Percentiles rank a stretch among this genome's conserved stretches.
phyloP scores from a whole-genome alignment of 2,797 vertebrate species.

The Xenentodon cancila region DNA sequence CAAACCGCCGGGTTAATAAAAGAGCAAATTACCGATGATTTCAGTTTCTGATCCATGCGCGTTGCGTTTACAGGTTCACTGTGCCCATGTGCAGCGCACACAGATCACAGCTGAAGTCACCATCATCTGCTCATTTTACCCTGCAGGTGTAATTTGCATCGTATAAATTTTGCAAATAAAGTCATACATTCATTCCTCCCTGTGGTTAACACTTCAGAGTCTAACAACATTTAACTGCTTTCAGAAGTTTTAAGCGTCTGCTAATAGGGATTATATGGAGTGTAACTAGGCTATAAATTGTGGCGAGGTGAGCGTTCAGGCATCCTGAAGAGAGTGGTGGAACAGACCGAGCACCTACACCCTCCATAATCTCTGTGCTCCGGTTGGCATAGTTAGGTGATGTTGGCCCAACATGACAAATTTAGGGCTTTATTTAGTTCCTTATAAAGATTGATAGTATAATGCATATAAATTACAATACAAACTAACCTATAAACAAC shows the following conservation, averaged over 20 bases:
- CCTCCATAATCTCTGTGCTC: conserved; percentile 24
- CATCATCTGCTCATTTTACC: conserved; percentile 38
- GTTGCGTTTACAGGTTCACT: conserved; percentile 19
- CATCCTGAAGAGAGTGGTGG: conserved; percentile 61
- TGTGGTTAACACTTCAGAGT: conserved; percentile 67
- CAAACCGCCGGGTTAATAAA: conserved; percentile 50
- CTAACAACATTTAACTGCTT: conserved; percentile 70
- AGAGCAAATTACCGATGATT: conserved; percentile 50
- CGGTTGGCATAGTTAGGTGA: conserved; percentile 9
- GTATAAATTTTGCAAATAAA: conserved; percentile 70
- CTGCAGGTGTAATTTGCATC: conserved; percentile 48
- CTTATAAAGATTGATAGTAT: conserved; percentile 17
- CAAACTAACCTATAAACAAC: conserved; percentile 23
- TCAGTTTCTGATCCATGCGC: conserved; percentile 42
- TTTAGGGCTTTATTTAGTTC: conserved; percentile 25
- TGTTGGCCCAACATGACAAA: conserved; percentile 6
- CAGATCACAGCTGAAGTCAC: conserved; percentile 55
- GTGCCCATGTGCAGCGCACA: conserved; percentile 18
- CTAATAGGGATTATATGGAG: conserved; percentile 78
- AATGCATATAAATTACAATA: conserved; percentile 38
- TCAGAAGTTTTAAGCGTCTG: conserved; percentile 74
- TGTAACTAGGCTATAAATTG: conserved; percentile 76
- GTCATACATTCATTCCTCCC: conserved; percentile 59
- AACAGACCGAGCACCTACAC: conserved; percentile 42
- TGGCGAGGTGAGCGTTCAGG: conserved; percentile 41